Evolutionary conservation across 2,113 vertebrate genomes (phyloP).

Genomic region (Amblyornis subalaris): DNA sequence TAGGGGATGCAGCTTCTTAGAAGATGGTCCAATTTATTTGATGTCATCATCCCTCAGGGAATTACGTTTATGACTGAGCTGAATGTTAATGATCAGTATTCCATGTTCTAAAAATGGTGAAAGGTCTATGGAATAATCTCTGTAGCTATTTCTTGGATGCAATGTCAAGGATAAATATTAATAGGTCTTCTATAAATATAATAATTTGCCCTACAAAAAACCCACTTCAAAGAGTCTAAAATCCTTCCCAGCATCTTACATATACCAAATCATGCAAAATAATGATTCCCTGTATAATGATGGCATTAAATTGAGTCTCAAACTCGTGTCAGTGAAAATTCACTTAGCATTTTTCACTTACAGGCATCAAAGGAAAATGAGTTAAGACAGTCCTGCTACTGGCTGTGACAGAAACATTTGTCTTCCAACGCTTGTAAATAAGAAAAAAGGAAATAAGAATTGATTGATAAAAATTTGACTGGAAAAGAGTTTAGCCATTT

Average conservation of each 20-base stretch:
- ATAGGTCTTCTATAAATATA: conserved; percentile 45
- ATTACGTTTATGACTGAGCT: neutral
- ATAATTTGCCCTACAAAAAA: conserved; percentile 10
- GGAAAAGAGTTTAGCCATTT: neutral
- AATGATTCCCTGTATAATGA: neutral
- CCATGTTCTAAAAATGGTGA: conserved; percentile 42
- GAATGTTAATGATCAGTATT: conserved; percentile 34
- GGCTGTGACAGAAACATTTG: conserved; percentile 20
- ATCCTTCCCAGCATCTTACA: neutral
- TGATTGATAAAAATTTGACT: conserved; percentile 10
- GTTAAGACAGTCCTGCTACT: neutral
- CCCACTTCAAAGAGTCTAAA: conserved; percentile 6
- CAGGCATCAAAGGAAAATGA: neutral
- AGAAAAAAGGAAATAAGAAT: neutral
- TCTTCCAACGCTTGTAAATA: neutral
- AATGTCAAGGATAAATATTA: conserved; percentile 46
- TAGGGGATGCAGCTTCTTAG: neutral
- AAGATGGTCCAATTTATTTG: conserved; percentile 15
- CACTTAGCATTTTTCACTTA: conserved; percentile 31
- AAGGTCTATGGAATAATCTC: conserved; percentile 20
- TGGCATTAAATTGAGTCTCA: neutral
- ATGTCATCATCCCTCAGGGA: neutral
- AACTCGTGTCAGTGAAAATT: neutral
- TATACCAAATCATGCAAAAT: neutral
- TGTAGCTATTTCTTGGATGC: conserved; percentile 2